These are phyloP conservation scores for Saiga tatarica DNA, from an alignment of 2,113 vertebrate genomes.

Conservation along the genomic window DNA sequence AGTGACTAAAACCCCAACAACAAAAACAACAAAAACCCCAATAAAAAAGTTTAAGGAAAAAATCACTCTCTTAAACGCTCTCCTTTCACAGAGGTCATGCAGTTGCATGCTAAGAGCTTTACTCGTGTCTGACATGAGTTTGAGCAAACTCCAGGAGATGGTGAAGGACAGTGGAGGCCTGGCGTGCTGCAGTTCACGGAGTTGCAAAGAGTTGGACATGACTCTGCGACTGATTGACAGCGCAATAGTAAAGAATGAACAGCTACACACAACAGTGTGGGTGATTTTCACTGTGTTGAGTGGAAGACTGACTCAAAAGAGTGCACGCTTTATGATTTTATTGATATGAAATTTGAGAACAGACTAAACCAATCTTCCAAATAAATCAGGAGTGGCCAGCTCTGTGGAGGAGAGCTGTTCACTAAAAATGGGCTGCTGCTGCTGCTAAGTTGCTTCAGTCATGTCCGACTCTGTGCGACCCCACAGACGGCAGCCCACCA, in stretches of 20 bases:
- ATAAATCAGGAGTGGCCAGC: background rate
- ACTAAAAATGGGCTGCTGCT: background rate
- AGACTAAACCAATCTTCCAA: background rate
- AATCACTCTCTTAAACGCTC: background rate
- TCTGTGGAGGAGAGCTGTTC: background rate
- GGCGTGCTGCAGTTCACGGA: background rate
- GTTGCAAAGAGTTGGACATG: background rate
- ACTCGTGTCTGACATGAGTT: background rate
- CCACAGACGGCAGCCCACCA: too few relatives aligned
- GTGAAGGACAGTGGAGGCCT: background rate
- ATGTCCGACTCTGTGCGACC: too few relatives aligned
- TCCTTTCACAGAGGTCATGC: background rate
- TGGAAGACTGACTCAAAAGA: background rate
- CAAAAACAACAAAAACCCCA: background rate
- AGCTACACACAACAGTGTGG: rapidly evolving
- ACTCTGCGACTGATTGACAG: background rate
- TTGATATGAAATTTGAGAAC: background rate
- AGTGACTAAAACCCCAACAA: background rate
- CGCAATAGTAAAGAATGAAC: background rate
- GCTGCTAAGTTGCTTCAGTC: too few relatives aligned
- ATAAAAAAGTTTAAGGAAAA: background rate
- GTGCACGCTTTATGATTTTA: background rate
- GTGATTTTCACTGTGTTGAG: background rate
- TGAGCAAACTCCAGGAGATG: background rate
- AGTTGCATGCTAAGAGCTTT: background rate